Evolutionary conservation across 2,797 vertebrate genomes (phyloP).

Genomic region (Clarias laeviceps): DNA sequence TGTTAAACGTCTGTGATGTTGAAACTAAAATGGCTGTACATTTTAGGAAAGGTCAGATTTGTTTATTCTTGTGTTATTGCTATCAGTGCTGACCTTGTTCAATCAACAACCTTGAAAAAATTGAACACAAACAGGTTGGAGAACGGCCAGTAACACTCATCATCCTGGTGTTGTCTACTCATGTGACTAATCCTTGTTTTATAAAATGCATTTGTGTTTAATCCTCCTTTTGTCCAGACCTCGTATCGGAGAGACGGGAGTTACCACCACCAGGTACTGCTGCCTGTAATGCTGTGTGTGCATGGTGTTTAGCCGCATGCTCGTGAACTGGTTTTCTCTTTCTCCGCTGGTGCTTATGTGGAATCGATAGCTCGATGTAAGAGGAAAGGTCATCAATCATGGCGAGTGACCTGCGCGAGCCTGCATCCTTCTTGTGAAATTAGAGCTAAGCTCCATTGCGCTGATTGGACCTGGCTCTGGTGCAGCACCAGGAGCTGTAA

Average conservation of each 20-base stretch:
- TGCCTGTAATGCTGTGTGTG: conserved; percentile 51
- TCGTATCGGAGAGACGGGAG: conserved; percentile 80
- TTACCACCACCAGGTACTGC: conserved; percentile 80
- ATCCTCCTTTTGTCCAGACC: conserved; percentile 72
- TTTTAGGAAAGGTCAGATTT: background rate
- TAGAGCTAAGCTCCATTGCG: background rate
- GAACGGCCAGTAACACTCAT: background rate
- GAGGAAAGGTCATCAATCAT: conserved; percentile 20
- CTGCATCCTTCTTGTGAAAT: background rate
- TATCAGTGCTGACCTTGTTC: background rate
- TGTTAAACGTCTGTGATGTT: background rate
- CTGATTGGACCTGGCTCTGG: background rate
- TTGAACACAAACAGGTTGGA: background rate
- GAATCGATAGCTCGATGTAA: conserved; percentile 32
- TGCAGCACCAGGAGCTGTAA: background rate
- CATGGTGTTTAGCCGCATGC: conserved; percentile 61
- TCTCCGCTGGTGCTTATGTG: conserved; percentile 24
- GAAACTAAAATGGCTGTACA: background rate
- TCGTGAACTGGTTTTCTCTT: conserved; percentile 21
- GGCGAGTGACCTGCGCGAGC: background rate
- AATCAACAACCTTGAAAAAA: background rate
- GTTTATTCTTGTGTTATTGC: background rate
- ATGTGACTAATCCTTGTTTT: conserved; percentile 2
- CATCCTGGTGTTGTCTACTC: background rate
- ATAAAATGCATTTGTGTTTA: conserved; percentile 45